phyloP scores from a whole-genome alignment of 2,797 vertebrate species.

The Buceros bicornis region DNA sequence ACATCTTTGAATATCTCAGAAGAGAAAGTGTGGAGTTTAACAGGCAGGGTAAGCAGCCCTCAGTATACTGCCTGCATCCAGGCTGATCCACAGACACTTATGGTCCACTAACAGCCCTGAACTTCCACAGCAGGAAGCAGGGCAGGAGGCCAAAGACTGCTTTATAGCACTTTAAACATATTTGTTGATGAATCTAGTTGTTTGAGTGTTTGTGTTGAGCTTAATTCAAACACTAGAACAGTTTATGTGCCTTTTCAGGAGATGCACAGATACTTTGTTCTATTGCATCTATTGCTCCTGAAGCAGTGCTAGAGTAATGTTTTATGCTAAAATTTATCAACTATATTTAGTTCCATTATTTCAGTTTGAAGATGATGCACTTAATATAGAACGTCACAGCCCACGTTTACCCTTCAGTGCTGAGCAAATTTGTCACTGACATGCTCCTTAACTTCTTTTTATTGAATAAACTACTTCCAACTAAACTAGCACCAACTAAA shows the following conservation, averaged over 20 bases:
- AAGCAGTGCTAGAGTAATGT: neutral
- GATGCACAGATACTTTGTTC: neutral
- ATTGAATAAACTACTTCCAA: neutral
- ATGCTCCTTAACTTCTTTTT: neutral
- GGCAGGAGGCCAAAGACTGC: neutral
- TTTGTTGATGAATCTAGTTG: neutral
- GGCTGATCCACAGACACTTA: neutral
- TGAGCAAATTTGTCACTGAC: neutral
- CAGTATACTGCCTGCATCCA: neutral
- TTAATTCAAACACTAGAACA: neutral
- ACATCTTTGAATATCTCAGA: neutral
- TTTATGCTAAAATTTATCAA: neutral
- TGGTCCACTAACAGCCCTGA: neutral
- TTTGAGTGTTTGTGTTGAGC: neutral
- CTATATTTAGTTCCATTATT: neutral
- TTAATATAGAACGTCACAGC: neutral
- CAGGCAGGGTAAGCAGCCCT: neutral
- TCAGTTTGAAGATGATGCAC: neutral
- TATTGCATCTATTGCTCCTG: neutral
- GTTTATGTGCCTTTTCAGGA: neutral
- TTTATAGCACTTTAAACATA: neutral
- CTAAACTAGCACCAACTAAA: neutral
- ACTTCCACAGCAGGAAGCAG: neutral
- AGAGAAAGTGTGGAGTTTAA: neutral
- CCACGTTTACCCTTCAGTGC: neutral